Evolutionary conservation across 2,888 invertebrate genomes (phyloP), one percentile per base, ranked within the genome.

Genomic region (Xanthostigma xanthostigma): DNA sequence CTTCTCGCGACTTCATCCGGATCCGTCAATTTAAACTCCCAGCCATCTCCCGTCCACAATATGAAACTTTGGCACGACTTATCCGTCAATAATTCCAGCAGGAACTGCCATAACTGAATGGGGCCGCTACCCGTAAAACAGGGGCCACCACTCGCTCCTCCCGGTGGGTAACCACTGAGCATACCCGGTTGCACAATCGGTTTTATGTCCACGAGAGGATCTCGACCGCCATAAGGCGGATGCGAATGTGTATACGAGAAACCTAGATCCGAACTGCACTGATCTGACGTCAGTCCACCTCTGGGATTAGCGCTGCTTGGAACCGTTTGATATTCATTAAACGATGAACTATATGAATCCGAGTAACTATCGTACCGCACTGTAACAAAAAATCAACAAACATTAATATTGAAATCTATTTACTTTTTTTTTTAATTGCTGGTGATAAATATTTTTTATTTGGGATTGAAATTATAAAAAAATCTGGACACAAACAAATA

Each of bases 11-110:
- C 93, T 74, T 97, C 96, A 71, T 97, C 96, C 0, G 96, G 96
- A 70, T 97, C 96, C 38, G 93, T 94, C 50, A 96, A 76, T 66
- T 96, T 96, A 73, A 97, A 97, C 70, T 97, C 96, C 95, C 96
- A 96, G 50, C 95, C 95, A 64, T 95, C 95, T 13, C 96, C 96
- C 34, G 96, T 95, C 96, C 96, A 96, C 54, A 92, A 90, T 63
- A 96, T 96, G 71, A 95, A 96, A 48, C 86, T 83, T 68, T 96
- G 95, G 71, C 95, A 95, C 58, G 86, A 81, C 70, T 94, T 94
- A 72, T 96, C 94, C 55, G 93, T 95, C 58, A 96, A 74, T 55
- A 95, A 78, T 71, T 96, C 95, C 58, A 96, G 72, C 52, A 96
- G 74, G 70, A 96, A 96, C 71, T 96, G 96, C 96, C 96, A 97